A percentile compares a stretch with the other conserved stretches of the same genome.
phyloP scores from a whole-genome alignment of 2,113 vertebrate genomes.

The Syngnathus scovelli region DNA sequence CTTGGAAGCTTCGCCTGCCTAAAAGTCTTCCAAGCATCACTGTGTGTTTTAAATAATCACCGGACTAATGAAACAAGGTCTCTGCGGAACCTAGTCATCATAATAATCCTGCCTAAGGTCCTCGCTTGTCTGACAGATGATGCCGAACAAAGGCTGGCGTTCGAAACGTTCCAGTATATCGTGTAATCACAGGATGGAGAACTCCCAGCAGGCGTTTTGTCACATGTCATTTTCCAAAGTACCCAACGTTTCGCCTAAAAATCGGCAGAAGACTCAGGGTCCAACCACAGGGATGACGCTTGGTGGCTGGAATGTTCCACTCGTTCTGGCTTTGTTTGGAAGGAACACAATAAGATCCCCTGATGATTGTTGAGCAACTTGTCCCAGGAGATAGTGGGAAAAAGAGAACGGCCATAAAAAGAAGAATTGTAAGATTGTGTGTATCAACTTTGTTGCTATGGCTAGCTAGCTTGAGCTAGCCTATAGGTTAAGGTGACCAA shows the following conservation, averaged over 20 bases:
- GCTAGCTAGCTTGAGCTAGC: not conserved
- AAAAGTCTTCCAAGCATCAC: not conserved
- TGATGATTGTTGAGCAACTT: constrained; percentile 9
- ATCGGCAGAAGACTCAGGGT: not conserved
- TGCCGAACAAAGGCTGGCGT: not conserved
- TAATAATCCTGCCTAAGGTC: not conserved
- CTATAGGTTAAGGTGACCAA: not conserved
- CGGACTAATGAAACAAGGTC: not conserved
- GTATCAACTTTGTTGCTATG: not conserved
- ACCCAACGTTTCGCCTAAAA: not conserved
- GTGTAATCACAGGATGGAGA: not conserved
- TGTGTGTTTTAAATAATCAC: not conserved
- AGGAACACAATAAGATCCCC: not conserved
- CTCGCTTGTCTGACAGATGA: not conserved
- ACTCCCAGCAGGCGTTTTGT: not conserved
- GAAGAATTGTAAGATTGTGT: not conserved
- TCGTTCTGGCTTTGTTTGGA: constrained; percentile 5
- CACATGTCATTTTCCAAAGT: not conserved
- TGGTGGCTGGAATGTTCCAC: not conserved
- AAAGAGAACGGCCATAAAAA: constrained; percentile 3
- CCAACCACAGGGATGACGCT: not conserved
- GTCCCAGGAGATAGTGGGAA: constrained; percentile 7
- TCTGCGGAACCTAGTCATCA: not conserved
- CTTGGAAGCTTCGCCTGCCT: not conserved
- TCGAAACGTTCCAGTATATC: not conserved